phyloP scores from a whole-genome alignment of 2,113 vertebrate genomes.

The Microcebus lehilahytsara region DNA sequence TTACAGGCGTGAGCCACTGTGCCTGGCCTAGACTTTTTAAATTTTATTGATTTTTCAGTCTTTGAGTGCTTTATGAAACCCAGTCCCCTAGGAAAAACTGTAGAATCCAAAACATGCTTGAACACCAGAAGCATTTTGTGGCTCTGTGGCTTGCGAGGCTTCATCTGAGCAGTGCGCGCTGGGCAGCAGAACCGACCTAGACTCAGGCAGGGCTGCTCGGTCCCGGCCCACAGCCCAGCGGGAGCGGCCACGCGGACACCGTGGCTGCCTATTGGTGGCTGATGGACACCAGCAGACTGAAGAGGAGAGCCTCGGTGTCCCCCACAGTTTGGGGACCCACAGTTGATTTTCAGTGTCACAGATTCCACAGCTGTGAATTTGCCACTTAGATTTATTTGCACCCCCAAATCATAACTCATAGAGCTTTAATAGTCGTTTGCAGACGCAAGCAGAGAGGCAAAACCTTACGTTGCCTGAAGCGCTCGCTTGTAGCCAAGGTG shows the following conservation, averaged over 20 bases:
- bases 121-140: neutral
- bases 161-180: neutral
- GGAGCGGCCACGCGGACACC: accelerated
- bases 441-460: neutral
- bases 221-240: neutral
- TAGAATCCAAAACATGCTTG: neutral
- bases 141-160: neutral
- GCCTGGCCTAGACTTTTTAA: too few relatives aligned
- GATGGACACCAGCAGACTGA: neutral
- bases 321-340: neutral
- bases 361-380: neutral
- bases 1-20: too few relatives aligned
- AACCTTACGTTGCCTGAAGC: neutral
- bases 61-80: neutral
- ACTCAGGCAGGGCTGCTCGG: accelerated
- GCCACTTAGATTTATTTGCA: neutral
- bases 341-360: neutral
- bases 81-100: neutral
- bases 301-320: neutral
- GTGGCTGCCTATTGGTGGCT: neutral
- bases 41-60: neutral
- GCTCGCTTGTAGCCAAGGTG: too few relatives aligned
- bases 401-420: neutral
- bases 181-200: neutral
- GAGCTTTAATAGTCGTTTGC: neutral